Conservation (phyloP, 2,113 vertebrate genomes). For the Phalacrocorax aristotelis region DNA sequence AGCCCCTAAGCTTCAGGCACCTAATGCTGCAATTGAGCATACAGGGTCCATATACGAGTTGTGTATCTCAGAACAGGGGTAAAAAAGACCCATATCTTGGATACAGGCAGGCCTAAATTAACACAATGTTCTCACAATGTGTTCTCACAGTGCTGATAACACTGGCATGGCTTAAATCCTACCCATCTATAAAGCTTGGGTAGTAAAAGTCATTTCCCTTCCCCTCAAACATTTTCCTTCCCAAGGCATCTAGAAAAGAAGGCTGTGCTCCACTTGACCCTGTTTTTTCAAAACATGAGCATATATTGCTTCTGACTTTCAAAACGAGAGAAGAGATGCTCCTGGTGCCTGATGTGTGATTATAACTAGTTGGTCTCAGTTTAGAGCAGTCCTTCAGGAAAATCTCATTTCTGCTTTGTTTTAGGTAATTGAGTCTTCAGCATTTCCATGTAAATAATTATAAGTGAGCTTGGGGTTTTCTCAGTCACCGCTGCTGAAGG, state of each 20-base stretch:
- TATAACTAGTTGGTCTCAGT: background rate
- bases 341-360: background rate
- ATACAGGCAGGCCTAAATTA: background rate
- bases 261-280: background rate
- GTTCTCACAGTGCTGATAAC: background rate
- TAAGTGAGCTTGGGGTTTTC: background rate
- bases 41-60: background rate
- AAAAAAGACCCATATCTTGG: background rate
- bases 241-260: background rate
- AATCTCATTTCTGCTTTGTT: background rate
- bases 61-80: background rate
- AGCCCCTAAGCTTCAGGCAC: background rate
- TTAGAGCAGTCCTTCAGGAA: background rate
- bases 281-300: background rate
- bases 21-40: background rate
- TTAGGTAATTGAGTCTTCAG: background rate
- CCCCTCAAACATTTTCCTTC: background rate
- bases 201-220: background rate
- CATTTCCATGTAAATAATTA: background rate
- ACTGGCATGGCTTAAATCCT: background rate
- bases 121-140: background rate
- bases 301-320: background rate
- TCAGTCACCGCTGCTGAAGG: background rate
- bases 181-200: background rate
- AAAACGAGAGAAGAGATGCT: background rate